Evolutionary conservation across 2,113 vertebrate genomes (phyloP).

Genomic region (Menidia beryllina): DNA sequence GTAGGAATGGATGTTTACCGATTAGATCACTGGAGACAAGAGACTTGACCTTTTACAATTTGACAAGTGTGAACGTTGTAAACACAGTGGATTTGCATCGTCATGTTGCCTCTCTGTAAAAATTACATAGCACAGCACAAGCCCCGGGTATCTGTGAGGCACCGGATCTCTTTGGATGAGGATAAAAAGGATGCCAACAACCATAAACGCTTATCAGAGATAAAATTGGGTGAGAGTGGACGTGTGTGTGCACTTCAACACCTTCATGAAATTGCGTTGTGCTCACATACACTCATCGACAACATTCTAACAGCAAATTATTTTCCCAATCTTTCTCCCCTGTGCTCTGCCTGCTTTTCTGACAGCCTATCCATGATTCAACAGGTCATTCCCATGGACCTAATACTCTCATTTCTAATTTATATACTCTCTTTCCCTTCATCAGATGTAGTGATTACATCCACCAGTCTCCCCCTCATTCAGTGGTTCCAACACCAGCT

Average conservation of each 20-base stretch:
- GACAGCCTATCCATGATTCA: constrained; percentile 74
- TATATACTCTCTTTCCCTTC: constrained; percentile 63
- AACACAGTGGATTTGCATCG: constrained; percentile 67
- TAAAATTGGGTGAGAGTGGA: constrained; percentile 7
- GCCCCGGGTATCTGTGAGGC: constrained; percentile 31
- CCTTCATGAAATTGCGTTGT: constrained; percentile 5
- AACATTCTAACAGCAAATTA: constrained; percentile 35
- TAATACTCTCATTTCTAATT: constrained; percentile 79
- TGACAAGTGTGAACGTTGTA: constrained; percentile 70
- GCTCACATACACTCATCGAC: constrained; percentile 13
- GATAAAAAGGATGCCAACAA: constrained; percentile 38
- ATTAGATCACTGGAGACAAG: constrained; percentile 66
- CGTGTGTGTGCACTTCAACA: constrained; percentile 2
- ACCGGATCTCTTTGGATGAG: constrained; percentile 47
- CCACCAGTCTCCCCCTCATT: constrained; percentile 60
- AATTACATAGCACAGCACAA: constrained; percentile 27
- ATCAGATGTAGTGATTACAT: constrained; percentile 78
- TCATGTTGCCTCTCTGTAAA: constrained; percentile 53
- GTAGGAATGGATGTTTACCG: constrained; percentile 65
- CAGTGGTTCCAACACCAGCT: constrained; percentile 72
- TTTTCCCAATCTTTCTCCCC: constrained; percentile 18
- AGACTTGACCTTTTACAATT: constrained; percentile 75
- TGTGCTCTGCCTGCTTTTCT: constrained; percentile 27
- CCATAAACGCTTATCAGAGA: constrained; percentile 43
- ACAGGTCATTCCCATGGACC: constrained; percentile 75